Base-by-base conservation (phyloP, 1,140 invertebrate species). In the Pogonomyrmex californicus region DNA sequence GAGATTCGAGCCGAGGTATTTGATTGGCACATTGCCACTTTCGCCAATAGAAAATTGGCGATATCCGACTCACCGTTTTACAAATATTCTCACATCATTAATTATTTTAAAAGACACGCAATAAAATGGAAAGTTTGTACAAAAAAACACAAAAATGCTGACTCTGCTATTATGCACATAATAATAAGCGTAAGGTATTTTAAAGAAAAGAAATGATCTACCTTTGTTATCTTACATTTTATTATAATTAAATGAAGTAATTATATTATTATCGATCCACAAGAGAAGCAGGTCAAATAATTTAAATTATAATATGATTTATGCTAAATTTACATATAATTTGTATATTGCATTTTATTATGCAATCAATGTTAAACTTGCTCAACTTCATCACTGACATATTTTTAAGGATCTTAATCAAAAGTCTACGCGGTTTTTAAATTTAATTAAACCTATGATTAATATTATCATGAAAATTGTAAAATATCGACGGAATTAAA, bases 11-110 rank as follows among this genome's bases (percentile, higher is more conserved):
- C 10, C 65, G 30, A 14, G 23, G 14, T 70, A 7, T 41, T 54
- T 44, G 7, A 71, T 30, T 78, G 44, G 36, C 60, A 23, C 17
- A 23, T 9, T 71, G 54, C 30, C 10, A 60, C 60, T 82, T 82
- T 49, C 66, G 41, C 4, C n/a, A 71, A 83, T 9, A 38, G 68
- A 83, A 82, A 82, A 60, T 82, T 17, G 41, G 0, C 33, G 1
- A 58, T 23, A 36, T 70, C 65, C 9, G 6, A 23, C 41, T 82
- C 51, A 71, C 66, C 38, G 14, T 47, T 82, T 79, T 23, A 41
- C 12, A n/a, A 79, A 38, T 66, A 54, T 47, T n/a, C 12, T 56
- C 44, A 54, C 41, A 7, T 47, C 47, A 82, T 5, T 23, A 47
- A 14, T 17, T 41, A n/a, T 56, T 58, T 82, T 5, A 3, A 41